phyloP scores from a whole-genome alignment of 1,140 invertebrate genomes.

The Drosophila sulfurigaster region DNA sequence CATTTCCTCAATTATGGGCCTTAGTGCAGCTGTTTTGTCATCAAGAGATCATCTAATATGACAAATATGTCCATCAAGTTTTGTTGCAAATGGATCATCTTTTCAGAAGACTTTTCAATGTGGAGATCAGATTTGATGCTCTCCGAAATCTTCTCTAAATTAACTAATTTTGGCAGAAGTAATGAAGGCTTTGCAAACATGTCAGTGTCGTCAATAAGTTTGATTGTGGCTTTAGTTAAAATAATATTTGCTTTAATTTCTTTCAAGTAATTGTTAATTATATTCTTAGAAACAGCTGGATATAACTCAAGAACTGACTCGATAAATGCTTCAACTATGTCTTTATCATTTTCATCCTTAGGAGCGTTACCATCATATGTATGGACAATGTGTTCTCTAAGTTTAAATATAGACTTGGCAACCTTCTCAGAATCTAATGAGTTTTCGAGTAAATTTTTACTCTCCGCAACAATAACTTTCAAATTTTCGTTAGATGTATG shows the following conservation, averaged over 20 bases:
- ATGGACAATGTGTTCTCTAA: slow-evolving; percentile 77
- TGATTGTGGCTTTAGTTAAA: slow-evolving; percentile 56
- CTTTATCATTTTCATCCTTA: slow-evolving; percentile 27
- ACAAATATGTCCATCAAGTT: slow-evolving; percentile 74
- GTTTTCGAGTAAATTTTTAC: slow-evolving; percentile 53
- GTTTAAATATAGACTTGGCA: slow-evolving; percentile 66
- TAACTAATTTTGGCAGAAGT: slow-evolving; percentile 59
- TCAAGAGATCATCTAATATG: slow-evolving; percentile 68
- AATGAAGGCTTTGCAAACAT: slow-evolving; percentile 59
- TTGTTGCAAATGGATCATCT: slow-evolving; percentile 71
- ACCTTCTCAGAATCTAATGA: slow-evolving; percentile 40
- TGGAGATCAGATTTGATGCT: slow-evolving; percentile 39
- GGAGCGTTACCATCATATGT: slow-evolving; percentile 65
- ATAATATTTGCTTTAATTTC: slow-evolving; percentile 64
- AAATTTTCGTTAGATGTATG: slow-evolving; percentile 26
- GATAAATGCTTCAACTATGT: slow-evolving; percentile 60
- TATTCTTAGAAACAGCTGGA: slow-evolving; percentile 44
- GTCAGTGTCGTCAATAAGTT: slow-evolving; percentile 55
- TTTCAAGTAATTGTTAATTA: slow-evolving; percentile 51
- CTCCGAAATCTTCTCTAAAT: slow-evolving; percentile 59
- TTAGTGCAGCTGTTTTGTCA: slow-evolving; percentile 42
- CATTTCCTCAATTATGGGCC: slow-evolving; percentile 47
- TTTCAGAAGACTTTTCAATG: slow-evolving; percentile 64
- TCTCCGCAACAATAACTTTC: slow-evolving; percentile 27
- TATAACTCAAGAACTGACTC: slow-evolving; percentile 51